phyloP scores from a whole-genome alignment of 2,888 invertebrate species.

The Iselma pallidipennis region DNA sequence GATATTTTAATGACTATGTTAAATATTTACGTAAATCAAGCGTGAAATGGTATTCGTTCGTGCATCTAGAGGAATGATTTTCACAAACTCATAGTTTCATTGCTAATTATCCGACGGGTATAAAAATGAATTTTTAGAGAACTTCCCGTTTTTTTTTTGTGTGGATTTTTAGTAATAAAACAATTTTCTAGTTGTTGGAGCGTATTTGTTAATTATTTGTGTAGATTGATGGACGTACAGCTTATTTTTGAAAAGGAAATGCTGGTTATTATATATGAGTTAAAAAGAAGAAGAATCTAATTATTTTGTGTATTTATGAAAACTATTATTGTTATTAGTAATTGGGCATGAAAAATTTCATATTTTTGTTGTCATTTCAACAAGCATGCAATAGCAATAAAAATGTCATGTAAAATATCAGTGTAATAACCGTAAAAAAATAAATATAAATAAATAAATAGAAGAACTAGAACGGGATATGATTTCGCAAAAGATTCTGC shows the following conservation, averaged over 20 bases:
- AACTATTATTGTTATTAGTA: not conserved
- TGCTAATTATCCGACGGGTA: too few relatives aligned
- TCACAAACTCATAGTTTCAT: not conserved
- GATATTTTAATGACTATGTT: constrained; percentile 42
- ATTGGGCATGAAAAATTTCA: not conserved
- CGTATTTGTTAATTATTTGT: not conserved
- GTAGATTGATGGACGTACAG: not conserved
- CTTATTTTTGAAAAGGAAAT: not conserved
- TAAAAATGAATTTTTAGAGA: too few relatives aligned
- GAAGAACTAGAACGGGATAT: too few relatives aligned
- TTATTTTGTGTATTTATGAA: not conserved
- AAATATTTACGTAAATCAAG: constrained; percentile 41
- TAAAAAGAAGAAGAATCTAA: not conserved
- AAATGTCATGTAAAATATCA: too few relatives aligned
- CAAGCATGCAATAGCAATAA: not conserved
- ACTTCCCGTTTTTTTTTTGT: too few relatives aligned
- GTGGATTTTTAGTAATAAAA: too few relatives aligned
- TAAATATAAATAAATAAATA: too few relatives aligned
- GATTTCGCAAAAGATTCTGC: too few relatives aligned
- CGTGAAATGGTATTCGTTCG: constrained; percentile 18
- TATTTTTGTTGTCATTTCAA: not conserved
- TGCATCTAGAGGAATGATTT: not conserved
- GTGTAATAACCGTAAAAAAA: too few relatives aligned
- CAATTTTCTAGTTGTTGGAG: not conserved
- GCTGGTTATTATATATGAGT: not conserved